Conservation (phyloP, 2,888 invertebrate genomes). For the Amphipoea lucens region DNA sequence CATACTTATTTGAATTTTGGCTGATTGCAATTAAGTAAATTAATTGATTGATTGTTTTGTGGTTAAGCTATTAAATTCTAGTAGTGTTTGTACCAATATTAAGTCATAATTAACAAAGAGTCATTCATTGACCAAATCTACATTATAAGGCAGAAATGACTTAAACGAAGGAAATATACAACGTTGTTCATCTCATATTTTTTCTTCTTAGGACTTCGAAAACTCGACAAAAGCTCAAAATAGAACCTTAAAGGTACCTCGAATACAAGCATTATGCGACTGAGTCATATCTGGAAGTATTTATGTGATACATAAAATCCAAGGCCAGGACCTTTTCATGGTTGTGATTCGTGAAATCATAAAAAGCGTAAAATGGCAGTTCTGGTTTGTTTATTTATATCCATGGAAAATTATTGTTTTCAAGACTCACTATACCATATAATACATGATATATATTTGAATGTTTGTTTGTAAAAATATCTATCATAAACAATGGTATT, state of each 20-base stretch:
- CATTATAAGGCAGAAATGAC: not conserved
- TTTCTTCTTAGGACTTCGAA: not conserved
- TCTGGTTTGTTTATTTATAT: constrained; percentile 52
- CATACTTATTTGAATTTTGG: not conserved
- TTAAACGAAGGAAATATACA: too few species aligned
- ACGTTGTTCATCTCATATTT: not conserved
- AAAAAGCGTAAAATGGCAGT: constrained; percentile 52
- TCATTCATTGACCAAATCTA: not conserved
- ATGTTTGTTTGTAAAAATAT: constrained; percentile 5
- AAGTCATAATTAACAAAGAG: not conserved
- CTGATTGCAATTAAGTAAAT: not conserved
- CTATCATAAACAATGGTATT: not conserved
- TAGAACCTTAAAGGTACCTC: not conserved
- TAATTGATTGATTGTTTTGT: constrained; percentile 2
- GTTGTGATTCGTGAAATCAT: constrained; percentile 48
- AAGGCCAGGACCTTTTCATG: constrained; percentile 56
- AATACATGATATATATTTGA: not conserved
- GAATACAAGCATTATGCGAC: not conserved
- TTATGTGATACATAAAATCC: constrained; percentile 29
- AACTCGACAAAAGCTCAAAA: not conserved
- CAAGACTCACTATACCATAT: not conserved
- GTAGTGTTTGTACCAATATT: not conserved
- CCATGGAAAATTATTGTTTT: constrained; percentile 44
- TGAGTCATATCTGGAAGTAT: constrained; percentile 52
- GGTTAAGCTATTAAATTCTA: not conserved